Evolutionary conservation across 1,140 invertebrate species (phyloP), one percentile per base, ranked within the genome.

Genomic region (Argopecten irradians): DNA sequence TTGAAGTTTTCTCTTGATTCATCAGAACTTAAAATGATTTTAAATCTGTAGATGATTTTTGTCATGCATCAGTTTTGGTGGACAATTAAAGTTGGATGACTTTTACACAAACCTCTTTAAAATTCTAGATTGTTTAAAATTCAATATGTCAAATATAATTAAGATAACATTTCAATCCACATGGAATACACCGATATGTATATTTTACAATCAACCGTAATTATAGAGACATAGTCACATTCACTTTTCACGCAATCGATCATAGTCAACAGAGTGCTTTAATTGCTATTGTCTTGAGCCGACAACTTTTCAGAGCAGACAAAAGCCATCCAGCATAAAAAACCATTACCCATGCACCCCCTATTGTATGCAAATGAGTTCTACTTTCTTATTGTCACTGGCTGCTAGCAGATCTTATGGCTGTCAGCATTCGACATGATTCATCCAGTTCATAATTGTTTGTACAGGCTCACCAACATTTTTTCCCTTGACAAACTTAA

Each of bases 341-440:
- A 71, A 71, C 55, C 55, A 71, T 71, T 71, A 71, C 28, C n/a
- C 55, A 71, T 35, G 36, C 36, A 84, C 34, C 36, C 36, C 36
- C 83, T 84, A 84, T 84, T 84, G 83, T 84, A 84, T 84, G 83
- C 83, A 84, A 84, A 84, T 84, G 83, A 84, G 83, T 84, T 36
- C 34, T 35, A 84, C 83, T 36, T 84, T 84, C 83, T 84, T 84
- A 36, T 84, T 84, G 34, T 84, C 19, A 22, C 16, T 22, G 34
- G 34, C 36, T 35, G 34, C 36, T 35, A 22, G 36, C 34, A 84
- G 36, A 84, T 84, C 83, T 84, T 84, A 84, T 39, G 34, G 7
- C 34, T 36, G 36, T 84, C 34, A 84, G 5, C 22, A 28, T 36
- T 39, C 28, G 34, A 11, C 34, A 84, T 84, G 83, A 84, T 84